Evolutionary conservation across 2,888 invertebrate genomes (phyloP).

Genomic region (Tinea semifulvella): DNA sequence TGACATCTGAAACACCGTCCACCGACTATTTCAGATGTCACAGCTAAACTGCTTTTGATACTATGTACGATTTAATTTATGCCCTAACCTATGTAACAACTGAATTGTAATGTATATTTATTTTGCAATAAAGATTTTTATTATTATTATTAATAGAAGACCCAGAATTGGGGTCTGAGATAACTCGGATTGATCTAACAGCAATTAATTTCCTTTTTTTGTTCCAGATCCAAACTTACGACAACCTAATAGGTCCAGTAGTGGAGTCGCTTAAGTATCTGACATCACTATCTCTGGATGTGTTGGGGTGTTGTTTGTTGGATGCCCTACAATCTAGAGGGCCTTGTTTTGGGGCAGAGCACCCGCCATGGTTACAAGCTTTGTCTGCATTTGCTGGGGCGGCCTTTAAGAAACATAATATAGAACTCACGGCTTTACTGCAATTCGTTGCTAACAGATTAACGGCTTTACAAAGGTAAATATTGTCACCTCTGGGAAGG

Average conservation of each 20-base stretch:
- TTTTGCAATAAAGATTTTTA: background rate
- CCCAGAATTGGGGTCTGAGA: background rate
- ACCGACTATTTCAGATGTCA: too few species aligned
- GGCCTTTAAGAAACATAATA: slow-evolving; percentile 96
- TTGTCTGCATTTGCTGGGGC: slow-evolving; percentile 95
- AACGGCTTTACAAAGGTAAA: slow-evolving; percentile 93
- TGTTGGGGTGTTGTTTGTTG: slow-evolving; percentile 93
- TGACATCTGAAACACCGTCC: too few species aligned
- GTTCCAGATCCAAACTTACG: slow-evolving; percentile 89
- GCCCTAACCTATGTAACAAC: too few species aligned
- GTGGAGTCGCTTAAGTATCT: slow-evolving; percentile 98
- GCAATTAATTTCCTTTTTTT: slow-evolving; percentile 29
- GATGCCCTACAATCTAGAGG: slow-evolving; percentile 78
- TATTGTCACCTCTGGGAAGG: too few species aligned
- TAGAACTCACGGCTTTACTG: slow-evolving; percentile 93
- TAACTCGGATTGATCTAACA: background rate
- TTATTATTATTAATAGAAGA: background rate
- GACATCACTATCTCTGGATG: slow-evolving; percentile 94
- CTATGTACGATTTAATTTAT: too few species aligned
- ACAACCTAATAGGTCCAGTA: slow-evolving; percentile 94
- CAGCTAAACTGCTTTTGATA: too few species aligned
- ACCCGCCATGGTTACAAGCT: slow-evolving; percentile 94
- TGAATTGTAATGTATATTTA: background rate
- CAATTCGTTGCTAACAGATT: slow-evolving; percentile 98
- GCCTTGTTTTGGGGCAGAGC: slow-evolving; percentile 81